Base-by-base conservation (phyloP, 2,113 vertebrate genomes). In the Neomonachus schauinslandi region DNA sequence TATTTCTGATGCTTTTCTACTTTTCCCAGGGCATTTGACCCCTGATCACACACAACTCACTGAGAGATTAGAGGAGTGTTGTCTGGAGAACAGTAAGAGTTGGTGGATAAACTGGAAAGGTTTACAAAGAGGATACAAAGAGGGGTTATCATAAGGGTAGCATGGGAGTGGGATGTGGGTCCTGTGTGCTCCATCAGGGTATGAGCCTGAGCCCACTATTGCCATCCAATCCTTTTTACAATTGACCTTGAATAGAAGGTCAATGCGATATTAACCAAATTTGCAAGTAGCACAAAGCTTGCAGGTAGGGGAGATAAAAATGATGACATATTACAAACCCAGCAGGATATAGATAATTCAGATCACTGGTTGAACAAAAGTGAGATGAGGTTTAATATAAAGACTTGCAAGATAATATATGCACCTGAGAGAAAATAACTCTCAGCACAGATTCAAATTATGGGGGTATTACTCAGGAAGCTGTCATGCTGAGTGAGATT, bases 221-320 rank as follows among this genome's bases (percentile, higher is more conserved):
- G 94, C 97, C 39, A 72, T 96, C 91, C 74, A 85, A 31, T n/a
- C 83, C 7, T 95, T 89, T 97, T 97, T 71, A 71, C 26, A 87
- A 82, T 42, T 7, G 83, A 98, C 96, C 97, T 98, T 96, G 97
- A 98, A 98, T 98, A 96, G 93, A 93, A 98, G 98, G 97, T 98
- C 98, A 98, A 98, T 97, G 98, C 36, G 94, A 91, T 98, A 98
- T 97, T 98, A 98, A 98, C 98, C 97, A 98, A 93, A 98, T 98
- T 97, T 98, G 97, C 97, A 98, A 98, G 98, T 94, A 95, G 90
- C 93, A 98, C 86, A 97, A 98, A 98, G 83, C 97, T 98, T 92
- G 31, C 91, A 96, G 63, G 89, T 95, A 89, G 39, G n/a, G 16
- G 84, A 96, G 96, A 95, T 97, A 90, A 97, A 95, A 83, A 97